Evolutionary conservation across 2,113 vertebrate species (phyloP), one percentile per base, ranked within the genome.

Genomic region (Oceanites oceanicus): DNA sequence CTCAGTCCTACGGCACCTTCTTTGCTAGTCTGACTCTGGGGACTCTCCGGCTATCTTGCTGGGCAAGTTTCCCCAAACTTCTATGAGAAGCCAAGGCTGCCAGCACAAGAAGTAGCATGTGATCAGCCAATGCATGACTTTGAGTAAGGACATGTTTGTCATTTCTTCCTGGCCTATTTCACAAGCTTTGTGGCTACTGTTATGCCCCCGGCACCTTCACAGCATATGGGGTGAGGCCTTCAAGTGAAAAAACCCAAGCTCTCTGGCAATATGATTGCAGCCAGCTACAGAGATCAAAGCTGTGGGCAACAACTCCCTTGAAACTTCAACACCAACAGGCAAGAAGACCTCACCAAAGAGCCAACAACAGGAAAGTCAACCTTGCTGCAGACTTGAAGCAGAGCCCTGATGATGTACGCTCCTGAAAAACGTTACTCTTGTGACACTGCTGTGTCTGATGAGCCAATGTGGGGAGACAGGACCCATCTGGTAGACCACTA

Each of bases 131-230:
- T 0, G 52, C 65, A 14, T 59, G 70, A 56, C 68, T 59, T 34
- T 58, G 82, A 85, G 23, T 71, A 92, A 90, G 49, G 83, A 71
- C 8, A 1, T 32, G 63, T 22, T 81, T 82, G 80, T 52, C 80
- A 61, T 72, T 95, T 72, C 90, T 86, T 81, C 77, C n/a, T 13
- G 65, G 52, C 65, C 65, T 91, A 40, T 72, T 94, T 81, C 94
- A 78, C 73, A 91, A 89, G 65, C 68, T 95, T 27, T 68, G 84
- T 78, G 84, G 87, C 74, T 38, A 55, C 38, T 55, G 55, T 15
- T n/a, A 20, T 49, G 78, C 73, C 36, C 29, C 7, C 1, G 80
- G 87, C 76, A 87, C 61, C 68, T 77, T 77, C 68, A 84, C 2
- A 63, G 40, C 15, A 23, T 68, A 21, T 18, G 26, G n/a, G 32